Conservation (phyloP, 2,113 vertebrate genomes). For the Petromus typicus region DNA sequence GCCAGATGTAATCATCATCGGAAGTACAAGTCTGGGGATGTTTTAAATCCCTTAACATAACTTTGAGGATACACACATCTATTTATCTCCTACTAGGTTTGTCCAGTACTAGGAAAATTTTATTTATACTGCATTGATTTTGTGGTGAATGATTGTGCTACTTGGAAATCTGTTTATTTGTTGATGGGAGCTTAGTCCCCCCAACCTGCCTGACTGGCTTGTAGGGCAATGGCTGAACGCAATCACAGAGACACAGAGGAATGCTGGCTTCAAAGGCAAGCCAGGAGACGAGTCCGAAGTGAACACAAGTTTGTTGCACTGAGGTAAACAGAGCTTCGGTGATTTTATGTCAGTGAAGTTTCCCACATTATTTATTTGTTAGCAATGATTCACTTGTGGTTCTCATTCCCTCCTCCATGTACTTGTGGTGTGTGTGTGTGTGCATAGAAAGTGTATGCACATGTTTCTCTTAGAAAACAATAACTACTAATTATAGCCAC, state of each 20-base stretch:
- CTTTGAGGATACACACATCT: not conserved
- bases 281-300: not conserved
- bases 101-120: not conserved
- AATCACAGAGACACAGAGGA: fast-evolving
- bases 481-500: not conserved
- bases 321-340: not conserved
- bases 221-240: not conserved
- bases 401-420: fast-evolving
- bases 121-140: slow-evolving; percentile 2
- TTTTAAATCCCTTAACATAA: not conserved
- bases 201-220: not conserved
- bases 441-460: not conserved
- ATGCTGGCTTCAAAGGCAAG: not conserved
- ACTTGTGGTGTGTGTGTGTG: too few relatives aligned
- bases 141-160: not conserved
- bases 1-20: not conserved
- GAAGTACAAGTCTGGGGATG: not conserved
- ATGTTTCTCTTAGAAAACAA: not conserved
- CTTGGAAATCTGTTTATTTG: slow-evolving; percentile 21
- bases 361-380: fast-evolving
- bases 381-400: not conserved
- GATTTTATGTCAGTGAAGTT: not conserved
- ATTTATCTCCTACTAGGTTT: not conserved
- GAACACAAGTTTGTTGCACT: not conserved
- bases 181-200: not conserved